Conservation (phyloP, 2,888 invertebrate genomes). For the Odontocerum albicorne region DNA sequence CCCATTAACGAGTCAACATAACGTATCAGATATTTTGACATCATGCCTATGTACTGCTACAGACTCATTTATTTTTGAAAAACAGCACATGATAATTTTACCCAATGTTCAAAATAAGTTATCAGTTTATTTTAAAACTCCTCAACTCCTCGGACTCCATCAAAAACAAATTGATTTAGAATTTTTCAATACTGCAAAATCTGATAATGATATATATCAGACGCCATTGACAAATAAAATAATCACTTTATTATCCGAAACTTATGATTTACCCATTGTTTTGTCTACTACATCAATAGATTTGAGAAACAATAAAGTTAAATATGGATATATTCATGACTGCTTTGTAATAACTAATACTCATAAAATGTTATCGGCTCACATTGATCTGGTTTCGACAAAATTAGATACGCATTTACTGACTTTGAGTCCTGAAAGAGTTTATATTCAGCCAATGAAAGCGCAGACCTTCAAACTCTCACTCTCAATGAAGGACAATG, state of each 20-base stretch:
- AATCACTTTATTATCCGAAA: conserved; percentile 13
- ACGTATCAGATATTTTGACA: background rate
- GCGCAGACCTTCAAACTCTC: conserved; percentile 9
- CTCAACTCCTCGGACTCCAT: conserved; percentile 11
- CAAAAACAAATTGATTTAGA: conserved; percentile 13
- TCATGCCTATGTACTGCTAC: conserved; percentile 6
- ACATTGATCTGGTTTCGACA: conserved; percentile 6
- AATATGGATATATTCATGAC: background rate
- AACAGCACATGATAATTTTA: conserved; percentile 2
- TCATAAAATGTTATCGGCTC: conserved; percentile 11
- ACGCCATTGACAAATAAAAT: conserved; percentile 5
- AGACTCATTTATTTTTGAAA: conserved; percentile 14
- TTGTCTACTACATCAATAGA: conserved; percentile 15
- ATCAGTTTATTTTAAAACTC: conserved; percentile 15
- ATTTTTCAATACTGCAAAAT: conserved; percentile 6
- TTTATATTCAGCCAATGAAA: conserved; percentile 8
- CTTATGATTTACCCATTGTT: conserved; percentile 12
- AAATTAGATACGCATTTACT: conserved; percentile 1
- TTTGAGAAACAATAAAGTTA: background rate
- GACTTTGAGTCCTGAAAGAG: conserved; percentile 3
- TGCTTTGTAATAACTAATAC: conserved; percentile 6
- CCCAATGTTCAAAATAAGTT: conserved; percentile 12
- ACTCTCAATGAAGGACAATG: conserved; percentile 2
- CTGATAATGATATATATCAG: background rate
- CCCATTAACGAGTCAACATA: no score